Base-by-base conservation (phyloP, 1,140 invertebrate genomes). In the Aphis craccivora region DNA sequence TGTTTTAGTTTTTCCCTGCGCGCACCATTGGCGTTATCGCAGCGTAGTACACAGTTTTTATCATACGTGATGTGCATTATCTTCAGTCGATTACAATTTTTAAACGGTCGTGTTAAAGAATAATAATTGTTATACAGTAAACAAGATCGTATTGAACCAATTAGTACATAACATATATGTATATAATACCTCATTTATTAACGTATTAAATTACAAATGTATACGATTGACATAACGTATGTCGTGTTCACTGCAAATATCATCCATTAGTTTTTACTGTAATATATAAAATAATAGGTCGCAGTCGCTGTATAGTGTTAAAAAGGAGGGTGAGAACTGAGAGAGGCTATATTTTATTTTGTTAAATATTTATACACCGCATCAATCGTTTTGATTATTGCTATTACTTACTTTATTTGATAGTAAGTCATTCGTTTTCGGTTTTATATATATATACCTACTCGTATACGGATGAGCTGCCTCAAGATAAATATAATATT, bases 1-100 rank as follows among this genome's bases (percentile, higher is more conserved):
- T 43, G 89, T 90, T 67, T 43, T 90, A 60, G 60, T 67, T 67
- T 37, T 25, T 43, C 30, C 25, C 3, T 40, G 40, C 89, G 14
- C 20, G 9, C 22, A 9, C 60, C 60, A 76, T 76, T 30, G 60
- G 60, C n/a, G 60, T 67, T 30, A 30, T 67, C 30, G 30, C 14
- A 11, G 60, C 30, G 60, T 60, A 45, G 9, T 51, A 67, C 60
- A 76, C 60, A 76, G 60, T 76, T 76, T 35, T 76, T 76, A 67
- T 35, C 18, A 37, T 90, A 90, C 89, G 89, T 90, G 89, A 90
- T 90, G 53, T 67, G 89, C 53, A 90, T 90, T 67, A 37, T 90
- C 25, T 67, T 43, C 22, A 67, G 37, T 23, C n/a, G 37, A 90
- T 90, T 90, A 90, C 37, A 30, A 45, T 55, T 60, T 67, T 90